A percentile compares a stretch with the other conserved stretches of the same genome.
These are phyloP conservation scores for Candoia aspera DNA, from an alignment of 2,113 vertebrate species.

Conservation along the genomic window DNA sequence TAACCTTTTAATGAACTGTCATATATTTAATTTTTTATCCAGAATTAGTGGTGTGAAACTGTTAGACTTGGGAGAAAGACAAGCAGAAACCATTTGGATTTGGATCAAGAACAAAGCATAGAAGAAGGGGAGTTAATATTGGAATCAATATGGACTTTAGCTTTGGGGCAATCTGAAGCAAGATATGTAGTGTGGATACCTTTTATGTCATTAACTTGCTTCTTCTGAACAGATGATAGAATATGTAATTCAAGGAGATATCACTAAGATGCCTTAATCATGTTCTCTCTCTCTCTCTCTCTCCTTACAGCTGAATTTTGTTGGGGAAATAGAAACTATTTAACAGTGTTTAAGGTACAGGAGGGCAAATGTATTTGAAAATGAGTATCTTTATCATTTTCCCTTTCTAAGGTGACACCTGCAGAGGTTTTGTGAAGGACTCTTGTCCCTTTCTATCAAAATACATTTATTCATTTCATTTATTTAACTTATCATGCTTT, in stretches of 20 bases:
- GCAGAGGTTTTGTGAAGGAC: not conserved
- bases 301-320: not conserved
- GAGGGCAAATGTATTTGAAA: not conserved
- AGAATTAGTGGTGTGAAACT: not conserved
- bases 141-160: not conserved
- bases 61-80: not conserved
- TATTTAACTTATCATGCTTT: not conserved
- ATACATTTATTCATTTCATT: not conserved
- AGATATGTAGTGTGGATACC: not conserved
- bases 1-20: not conserved
- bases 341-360: not conserved
- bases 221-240: not conserved
- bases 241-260: not conserved
- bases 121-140: not conserved
- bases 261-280: not conserved
- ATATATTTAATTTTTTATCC: not conserved
- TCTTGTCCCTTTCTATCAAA: not conserved
- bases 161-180: not conserved
- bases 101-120: not conserved
- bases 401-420: not conserved
- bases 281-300: not conserved
- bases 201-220: not conserved
- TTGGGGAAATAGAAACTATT: not conserved
- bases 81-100: not conserved
- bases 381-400: not conserved